phyloP scores from a whole-genome alignment of 2,888 invertebrate genomes.

The Conchocele bisecta region DNA sequence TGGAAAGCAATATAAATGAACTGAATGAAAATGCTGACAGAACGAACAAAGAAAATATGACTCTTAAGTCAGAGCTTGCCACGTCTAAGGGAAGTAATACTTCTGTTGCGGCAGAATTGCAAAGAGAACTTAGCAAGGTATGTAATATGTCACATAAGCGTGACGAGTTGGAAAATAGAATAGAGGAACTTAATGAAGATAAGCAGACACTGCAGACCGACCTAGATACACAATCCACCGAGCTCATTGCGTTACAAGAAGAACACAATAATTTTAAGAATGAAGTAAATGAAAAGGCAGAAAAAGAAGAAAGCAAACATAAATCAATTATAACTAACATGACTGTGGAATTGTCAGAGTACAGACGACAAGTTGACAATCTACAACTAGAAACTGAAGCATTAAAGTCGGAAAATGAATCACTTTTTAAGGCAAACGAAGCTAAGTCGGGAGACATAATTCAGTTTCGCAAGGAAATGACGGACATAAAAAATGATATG shows the following conservation, averaged over 20 bases:
- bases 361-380: constrained; percentile 35
- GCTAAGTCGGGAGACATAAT: constrained; percentile 49
- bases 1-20: constrained; percentile 29
- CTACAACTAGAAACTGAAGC: constrained; percentile 52
- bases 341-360: constrained; percentile 42
- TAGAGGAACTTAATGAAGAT: constrained; percentile 41
- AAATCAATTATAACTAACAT: constrained; percentile 41
- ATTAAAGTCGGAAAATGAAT: constrained; percentile 57
- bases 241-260: too few relatives aligned
- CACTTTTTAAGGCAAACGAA: constrained; percentile 55
- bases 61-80: neutral
- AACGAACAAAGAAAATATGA: constrained; percentile 10
- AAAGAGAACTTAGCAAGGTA: constrained; percentile 19
- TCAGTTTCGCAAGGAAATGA: constrained; percentile 45
- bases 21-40: constrained; percentile 21
- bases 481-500: constrained; percentile 36
- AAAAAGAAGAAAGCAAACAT: constrained; percentile 34
- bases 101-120: constrained; percentile 4
- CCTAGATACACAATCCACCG: constrained; percentile 15
- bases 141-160: constrained; percentile 29
- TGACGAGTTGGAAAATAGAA: constrained; percentile 28
- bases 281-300: constrained; percentile 37
- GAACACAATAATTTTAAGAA: constrained; percentile 11
- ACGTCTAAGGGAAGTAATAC: neutral
- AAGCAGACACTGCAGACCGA: constrained; percentile 27